These are phyloP conservation scores for Palythoa grandis DNA, from an alignment of 92 coral and sea anemone species.

Conservation along the genomic window DNA sequence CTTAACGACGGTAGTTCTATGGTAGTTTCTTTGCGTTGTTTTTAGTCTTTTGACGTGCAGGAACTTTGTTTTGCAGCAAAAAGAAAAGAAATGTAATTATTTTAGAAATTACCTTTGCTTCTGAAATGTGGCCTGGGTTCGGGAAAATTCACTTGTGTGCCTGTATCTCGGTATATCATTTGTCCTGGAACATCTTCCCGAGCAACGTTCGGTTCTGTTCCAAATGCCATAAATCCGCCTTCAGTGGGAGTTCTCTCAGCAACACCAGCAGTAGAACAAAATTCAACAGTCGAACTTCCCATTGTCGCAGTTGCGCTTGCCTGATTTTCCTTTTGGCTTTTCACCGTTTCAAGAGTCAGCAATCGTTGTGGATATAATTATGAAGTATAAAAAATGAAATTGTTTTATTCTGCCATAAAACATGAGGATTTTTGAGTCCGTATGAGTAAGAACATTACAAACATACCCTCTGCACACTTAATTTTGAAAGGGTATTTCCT, in stretches of 20 bases:
- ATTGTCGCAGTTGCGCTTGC: neutral
- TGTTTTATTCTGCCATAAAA: neutral
- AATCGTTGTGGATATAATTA: neutral
- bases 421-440: neutral
- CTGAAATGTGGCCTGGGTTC: neutral
- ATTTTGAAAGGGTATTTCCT: neutral
- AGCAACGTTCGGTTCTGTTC: too few relatives aligned
- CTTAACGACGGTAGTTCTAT: too few relatives aligned
- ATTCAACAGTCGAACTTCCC: too few relatives aligned
- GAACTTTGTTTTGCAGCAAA: neutral
- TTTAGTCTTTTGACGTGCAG: too few relatives aligned
- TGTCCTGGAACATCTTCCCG: neutral
- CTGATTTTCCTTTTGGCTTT: neutral
- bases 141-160: neutral
- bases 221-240: neutral
- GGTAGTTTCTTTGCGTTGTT: too few relatives aligned
- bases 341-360: neutral
- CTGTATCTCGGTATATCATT: neutral
- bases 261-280: too few relatives aligned
- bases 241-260: neutral
- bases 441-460: neutral
- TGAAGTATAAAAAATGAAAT: neutral
- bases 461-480: neutral
- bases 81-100: neutral
- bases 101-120: neutral